These are phyloP conservation scores for Labia minor DNA, from an alignment of 2,888 invertebrate species.

Conservation along the genomic window DNA sequence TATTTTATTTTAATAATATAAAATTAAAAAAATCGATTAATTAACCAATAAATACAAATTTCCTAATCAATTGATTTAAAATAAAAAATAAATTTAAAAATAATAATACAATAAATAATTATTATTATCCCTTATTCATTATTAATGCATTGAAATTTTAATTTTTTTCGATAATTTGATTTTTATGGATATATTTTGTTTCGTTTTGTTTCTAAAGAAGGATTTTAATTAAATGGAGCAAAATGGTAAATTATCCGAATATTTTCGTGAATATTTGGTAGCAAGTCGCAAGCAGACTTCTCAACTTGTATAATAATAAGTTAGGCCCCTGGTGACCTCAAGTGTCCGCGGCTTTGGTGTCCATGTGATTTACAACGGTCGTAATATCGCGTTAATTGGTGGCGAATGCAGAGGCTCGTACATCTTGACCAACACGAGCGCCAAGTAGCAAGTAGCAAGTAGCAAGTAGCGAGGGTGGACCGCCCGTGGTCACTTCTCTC, in stretches of 20 bases:
- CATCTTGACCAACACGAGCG: background rate
- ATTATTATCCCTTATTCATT: too few species aligned
- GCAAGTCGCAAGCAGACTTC: slow-evolving; percentile 8
- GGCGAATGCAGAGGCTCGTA: background rate
- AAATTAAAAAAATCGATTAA: too few species aligned
- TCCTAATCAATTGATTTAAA: too few species aligned
- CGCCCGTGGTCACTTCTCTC: background rate
- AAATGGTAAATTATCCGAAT: slow-evolving; percentile 6
- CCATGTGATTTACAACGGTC: slow-evolving; percentile 7
- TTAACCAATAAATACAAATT: too few species aligned
- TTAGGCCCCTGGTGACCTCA: background rate
- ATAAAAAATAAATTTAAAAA: too few species aligned
- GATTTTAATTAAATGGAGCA: background rate
- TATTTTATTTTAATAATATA: too few species aligned
- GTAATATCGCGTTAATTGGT: slow-evolving; percentile 13
- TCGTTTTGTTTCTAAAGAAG: background rate
- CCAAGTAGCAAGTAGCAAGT: background rate
- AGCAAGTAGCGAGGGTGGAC: background rate
- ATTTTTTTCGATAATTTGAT: too few species aligned
- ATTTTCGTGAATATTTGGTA: background rate
- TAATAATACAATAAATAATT: too few species aligned
- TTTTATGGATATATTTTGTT: too few species aligned
- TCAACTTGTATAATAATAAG: slow-evolving; percentile 13
- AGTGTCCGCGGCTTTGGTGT: slow-evolving; percentile 2
- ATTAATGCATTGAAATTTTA: too few species aligned